Percentiles rank a stretch among this genome's conserved stretches.
phyloP scores from a whole-genome alignment of 2,888 invertebrate genomes.

The Epistrophe eligans region DNA sequence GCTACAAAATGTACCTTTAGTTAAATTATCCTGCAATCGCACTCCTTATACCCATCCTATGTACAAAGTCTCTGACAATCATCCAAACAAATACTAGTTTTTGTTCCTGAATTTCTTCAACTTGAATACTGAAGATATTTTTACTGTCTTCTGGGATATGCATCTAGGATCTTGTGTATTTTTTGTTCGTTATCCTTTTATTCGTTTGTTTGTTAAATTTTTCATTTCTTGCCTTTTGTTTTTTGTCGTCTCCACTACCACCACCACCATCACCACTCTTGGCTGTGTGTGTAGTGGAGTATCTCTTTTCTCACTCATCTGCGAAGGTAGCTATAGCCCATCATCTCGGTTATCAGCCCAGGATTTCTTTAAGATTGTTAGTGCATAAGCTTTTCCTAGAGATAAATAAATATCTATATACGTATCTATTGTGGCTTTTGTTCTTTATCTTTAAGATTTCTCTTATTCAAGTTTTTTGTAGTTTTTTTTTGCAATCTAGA shows the following conservation, averaged over 20 bases:
- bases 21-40: constrained; percentile 52
- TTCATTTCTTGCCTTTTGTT: constrained; percentile 23
- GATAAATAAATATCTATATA: constrained; percentile 38
- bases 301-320: constrained; percentile 54
- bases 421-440: constrained; percentile 61
- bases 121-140: constrained; percentile 26
- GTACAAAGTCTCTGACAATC: no score
- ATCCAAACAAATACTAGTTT: no score
- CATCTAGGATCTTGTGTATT: background rate
- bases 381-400: constrained; percentile 29
- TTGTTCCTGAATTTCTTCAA: constrained; percentile 18
- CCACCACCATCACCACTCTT: no score
- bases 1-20: constrained; percentile 39
- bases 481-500: constrained; percentile 7
- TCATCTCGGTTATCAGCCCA: constrained; percentile 69
- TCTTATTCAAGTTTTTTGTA: constrained; percentile 31
- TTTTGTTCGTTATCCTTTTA: background rate
- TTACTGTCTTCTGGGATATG: constrained; percentile 9
- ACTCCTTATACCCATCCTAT: no score
- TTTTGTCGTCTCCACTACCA: background rate
- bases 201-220: constrained; percentile 61
- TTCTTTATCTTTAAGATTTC: constrained; percentile 42
- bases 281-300: background rate
- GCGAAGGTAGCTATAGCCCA: constrained; percentile 51
- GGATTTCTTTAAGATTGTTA: constrained; percentile 36